Base-by-base conservation (phyloP, 2,888 invertebrate genomes). In the Poecilus cupreus region DNA sequence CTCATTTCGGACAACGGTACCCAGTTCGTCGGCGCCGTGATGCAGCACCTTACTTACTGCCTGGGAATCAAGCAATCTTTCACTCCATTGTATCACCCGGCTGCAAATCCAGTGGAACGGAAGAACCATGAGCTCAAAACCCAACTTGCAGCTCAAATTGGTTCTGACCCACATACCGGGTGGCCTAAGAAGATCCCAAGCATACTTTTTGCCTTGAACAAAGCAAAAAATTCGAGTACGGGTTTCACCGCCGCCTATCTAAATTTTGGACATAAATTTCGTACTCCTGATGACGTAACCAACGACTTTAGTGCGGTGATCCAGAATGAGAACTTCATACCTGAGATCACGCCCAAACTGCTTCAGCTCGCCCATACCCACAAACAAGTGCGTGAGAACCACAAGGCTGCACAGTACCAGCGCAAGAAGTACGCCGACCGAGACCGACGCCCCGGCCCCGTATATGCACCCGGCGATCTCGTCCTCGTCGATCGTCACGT, bases 121-220 rank as follows among this genome's bases (percentile, higher is more conserved):
- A 84, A 82, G 8, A 85, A 85, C 51, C 57, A 84, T 11, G 84
- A 84, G 2, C 39, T 85, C 0, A 86, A 85, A 10, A 82, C 84
- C 0, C 85, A 84, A 77, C 49, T 85, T 0, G 81, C 81, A 0
- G 84, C 85, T 0, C 70, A 83, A 1, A 83, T 84, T 0, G 83
- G 84, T 0, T 83, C 83, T 5, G 26, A 85, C 6, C 86, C 46
- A 85, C 74, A 26, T 24, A 0, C 37, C n/a, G 32, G 11, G 0
- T 86, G 86, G 85, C 46, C 81, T 0, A 83, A 84, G 0, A 80
- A 84, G 1, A 22, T 87, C 0, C 83, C 86, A 0, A 80, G 83
- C 3, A 86, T 87, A 0, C 81, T 87, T 0, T 87, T 87, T 60
- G 85, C 86, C 0, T 86, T 87, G 85, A 87, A 87, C 16, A 85